Conservation (phyloP, 2,888 invertebrate genomes). For the Clitarchus hookeri region DNA sequence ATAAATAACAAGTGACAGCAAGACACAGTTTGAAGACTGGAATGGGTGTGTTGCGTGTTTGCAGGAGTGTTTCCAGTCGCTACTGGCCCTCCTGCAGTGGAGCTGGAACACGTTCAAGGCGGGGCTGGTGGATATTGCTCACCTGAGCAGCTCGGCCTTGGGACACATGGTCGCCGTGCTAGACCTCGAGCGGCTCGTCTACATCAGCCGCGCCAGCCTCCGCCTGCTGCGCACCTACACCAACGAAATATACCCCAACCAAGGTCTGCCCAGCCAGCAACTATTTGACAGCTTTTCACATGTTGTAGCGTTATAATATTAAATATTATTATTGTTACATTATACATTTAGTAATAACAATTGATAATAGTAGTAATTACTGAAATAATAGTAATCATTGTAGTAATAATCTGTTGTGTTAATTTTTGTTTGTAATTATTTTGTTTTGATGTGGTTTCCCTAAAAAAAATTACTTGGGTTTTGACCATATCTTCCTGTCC, state of each 20-base stretch:
- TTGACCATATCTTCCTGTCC: no score
- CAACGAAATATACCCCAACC: constrained; percentile 89
- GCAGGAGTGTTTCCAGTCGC: constrained; percentile 77
- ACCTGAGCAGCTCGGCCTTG: constrained; percentile 52
- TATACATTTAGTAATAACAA: no score
- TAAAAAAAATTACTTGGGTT: no score
- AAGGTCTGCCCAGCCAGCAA: constrained; percentile 53
- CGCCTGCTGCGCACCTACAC: constrained; percentile 82
- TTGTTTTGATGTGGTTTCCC: no score
- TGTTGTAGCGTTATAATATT: no score
- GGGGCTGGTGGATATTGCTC: constrained; percentile 63
- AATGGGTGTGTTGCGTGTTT: constrained; percentile 30
- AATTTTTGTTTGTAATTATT: no score
- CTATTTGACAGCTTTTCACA: not conserved
- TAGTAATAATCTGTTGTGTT: no score
- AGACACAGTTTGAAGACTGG: not conserved
- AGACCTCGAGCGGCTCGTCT: constrained; percentile 83
- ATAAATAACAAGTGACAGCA: no score
- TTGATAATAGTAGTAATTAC: no score
- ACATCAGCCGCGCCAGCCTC: constrained; percentile 82
- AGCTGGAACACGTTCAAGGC: constrained; percentile 87
- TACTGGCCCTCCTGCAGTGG: constrained; percentile 86
- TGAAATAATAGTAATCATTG: no score
- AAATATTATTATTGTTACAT: no score
- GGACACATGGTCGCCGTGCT: constrained; percentile 56